These are phyloP conservation scores for Xestia xanthographa DNA, from an alignment of 2,888 invertebrate species.

Conservation along the genomic window DNA sequence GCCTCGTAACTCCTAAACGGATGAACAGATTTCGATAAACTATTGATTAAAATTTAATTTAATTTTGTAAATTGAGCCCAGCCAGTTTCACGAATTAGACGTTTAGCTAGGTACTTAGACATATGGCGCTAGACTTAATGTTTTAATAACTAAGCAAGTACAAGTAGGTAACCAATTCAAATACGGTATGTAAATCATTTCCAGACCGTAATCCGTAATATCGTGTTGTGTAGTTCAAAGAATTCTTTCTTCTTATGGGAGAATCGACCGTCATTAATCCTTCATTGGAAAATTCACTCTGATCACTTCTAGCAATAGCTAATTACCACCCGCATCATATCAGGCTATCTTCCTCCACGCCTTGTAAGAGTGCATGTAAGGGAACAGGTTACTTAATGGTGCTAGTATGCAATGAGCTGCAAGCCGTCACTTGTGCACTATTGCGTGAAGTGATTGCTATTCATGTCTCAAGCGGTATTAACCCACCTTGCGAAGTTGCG, in stretches of 20 bases:
- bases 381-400: constrained; percentile 56
- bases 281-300: background rate
- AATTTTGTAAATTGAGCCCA: background rate
- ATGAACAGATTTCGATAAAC: too few species aligned
- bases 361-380: constrained; percentile 34
- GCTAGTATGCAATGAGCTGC: constrained; percentile 61
- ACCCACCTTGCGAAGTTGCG: constrained; percentile 49
- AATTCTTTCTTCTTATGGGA: too few species aligned
- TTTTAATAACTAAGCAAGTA: background rate
- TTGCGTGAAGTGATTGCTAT: constrained; percentile 67
- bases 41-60: too few species aligned
- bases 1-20: too few species aligned
- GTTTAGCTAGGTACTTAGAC: background rate
- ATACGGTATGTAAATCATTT: background rate
- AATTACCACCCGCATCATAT: constrained; percentile 28
- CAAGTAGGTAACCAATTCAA: background rate
- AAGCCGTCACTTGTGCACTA: constrained; percentile 62
- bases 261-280: background rate
- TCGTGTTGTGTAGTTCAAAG: too few species aligned
- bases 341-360: constrained; percentile 21
- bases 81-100: background rate
- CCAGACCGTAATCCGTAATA: too few species aligned
- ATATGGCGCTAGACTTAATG: background rate
- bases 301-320: constrained; percentile 5
- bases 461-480: constrained; percentile 65